Conservation (phyloP, 2,797 vertebrate species). For the Cirrhinus mrigala region DNA sequence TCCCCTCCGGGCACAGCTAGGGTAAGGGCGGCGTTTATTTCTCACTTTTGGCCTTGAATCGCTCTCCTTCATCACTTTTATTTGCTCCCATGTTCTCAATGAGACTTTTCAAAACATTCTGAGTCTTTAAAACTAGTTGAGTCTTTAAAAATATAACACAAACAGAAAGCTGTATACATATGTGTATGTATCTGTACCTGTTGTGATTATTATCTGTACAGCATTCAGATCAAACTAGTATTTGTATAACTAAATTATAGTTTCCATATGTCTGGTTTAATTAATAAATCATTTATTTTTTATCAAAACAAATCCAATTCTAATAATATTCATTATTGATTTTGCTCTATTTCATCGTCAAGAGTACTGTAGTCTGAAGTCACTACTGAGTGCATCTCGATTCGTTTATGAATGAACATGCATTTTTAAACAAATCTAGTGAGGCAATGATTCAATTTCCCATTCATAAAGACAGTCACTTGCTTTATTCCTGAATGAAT, state of each 20-base stretch:
- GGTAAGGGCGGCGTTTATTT: conserved; percentile 31
- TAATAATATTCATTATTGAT: not conserved
- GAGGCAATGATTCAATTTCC: no score
- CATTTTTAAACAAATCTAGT: no score
- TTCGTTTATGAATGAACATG: no score
- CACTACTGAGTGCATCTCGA: no score
- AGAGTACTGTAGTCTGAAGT: no score
- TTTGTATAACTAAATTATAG: no score
- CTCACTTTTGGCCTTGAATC: not conserved
- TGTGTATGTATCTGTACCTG: not conserved
- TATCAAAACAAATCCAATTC: not conserved
- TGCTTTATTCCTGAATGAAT: no score
- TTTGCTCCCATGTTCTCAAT: not conserved
- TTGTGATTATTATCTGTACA: not conserved
- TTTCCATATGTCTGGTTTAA: not conserved
- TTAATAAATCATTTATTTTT: not conserved
- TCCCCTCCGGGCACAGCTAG: conserved; percentile 6
- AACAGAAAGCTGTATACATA: not conserved
- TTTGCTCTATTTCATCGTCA: no score
- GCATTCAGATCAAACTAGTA: not conserved
- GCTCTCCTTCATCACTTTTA: not conserved
- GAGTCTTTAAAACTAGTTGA: conserved; percentile 4
- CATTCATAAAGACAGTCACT: no score
- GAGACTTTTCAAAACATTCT: not conserved
- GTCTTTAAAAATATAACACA: not conserved